Evolutionary conservation across 2,888 invertebrate genomes (phyloP), one percentile per base, ranked within the genome.

Genomic region (Ceriagrion tenellum): DNA sequence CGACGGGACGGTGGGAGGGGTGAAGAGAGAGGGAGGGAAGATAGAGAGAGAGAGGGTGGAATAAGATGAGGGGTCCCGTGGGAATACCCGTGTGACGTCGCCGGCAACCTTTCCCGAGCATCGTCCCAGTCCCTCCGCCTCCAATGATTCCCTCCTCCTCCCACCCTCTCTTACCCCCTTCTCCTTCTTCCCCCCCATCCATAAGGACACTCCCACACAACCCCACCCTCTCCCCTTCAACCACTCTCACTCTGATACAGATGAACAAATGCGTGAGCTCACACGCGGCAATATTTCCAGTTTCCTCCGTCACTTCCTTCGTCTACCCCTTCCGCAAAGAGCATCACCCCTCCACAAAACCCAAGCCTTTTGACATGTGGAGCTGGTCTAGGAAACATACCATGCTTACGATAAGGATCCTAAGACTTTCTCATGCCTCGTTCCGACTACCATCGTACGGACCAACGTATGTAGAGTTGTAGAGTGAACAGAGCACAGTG

Each of bases 101-200:
- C 55, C 55, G 55, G 89, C 89, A 89, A 89, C 89, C 89, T 89
- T 89, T 89, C 89, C 47, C 89, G n/a, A 89, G 89, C 55, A 89
- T 35, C 55, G 55, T n/a, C 26, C 55, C 89, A 10, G n/a, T 40
- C 55, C 55, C 89, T n/a, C 13, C 16, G n/a, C 89, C 55, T 26
- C 35, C 10, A 10, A 3, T 8, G 8, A 4, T 47, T 8, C 88
- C 88, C 6, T 18, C 88, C 47, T 6, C 12, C 89, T 55, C 89
- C 47, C 47, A 47, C 88, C 88, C 35, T 47, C 89, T 55, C n/a
- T 23, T 20, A 47, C 55, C 26, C 47, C 55, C 26, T 30, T n/a
- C 88, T 20, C 89, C n/a, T n/a, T n/a, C n/a, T n/a, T 2, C 47
- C 47, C 13, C 55, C 55, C 47, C n/a, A n/a, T 16, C 40, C 13